Evolutionary conservation across 2,797 vertebrate genomes (phyloP).

Genomic region (Pelodytes ibericus): DNA sequence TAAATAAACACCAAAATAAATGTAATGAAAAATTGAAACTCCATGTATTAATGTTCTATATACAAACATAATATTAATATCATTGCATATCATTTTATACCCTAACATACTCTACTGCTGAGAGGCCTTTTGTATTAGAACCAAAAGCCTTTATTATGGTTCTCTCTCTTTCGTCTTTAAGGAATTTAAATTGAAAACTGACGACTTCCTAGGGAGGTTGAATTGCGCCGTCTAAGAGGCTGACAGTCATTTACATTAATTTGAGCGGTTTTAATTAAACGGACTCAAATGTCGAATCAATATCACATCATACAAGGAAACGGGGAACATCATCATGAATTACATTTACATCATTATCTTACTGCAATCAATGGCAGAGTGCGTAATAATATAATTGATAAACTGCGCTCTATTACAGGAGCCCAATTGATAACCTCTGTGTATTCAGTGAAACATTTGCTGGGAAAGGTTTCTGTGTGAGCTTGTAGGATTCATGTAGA

Average conservation of each 20-base stretch:
- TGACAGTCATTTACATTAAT: neutral
- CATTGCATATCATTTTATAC: too few relatives aligned
- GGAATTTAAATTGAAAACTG: neutral
- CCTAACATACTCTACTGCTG: too few relatives aligned
- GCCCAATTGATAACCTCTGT: neutral
- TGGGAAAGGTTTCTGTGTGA: neutral
- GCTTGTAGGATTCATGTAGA: neutral
- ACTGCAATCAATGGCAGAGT: slow-evolving; percentile 37
- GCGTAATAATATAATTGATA: slow-evolving; percentile 1
- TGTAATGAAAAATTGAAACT: too few relatives aligned
- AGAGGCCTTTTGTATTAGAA: too few relatives aligned
- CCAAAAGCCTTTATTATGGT: too few relatives aligned
- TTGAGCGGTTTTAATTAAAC: neutral
- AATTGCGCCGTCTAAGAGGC: neutral
- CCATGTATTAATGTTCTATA: too few relatives aligned
- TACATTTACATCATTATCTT: slow-evolving; percentile 48
- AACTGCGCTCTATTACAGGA: neutral
- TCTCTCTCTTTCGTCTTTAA: neutral
- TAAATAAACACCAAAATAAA: too few relatives aligned
- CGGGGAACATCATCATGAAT: slow-evolving; percentile 47
- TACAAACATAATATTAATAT: too few relatives aligned
- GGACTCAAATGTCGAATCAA: slow-evolving; percentile 16
- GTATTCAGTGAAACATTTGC: neutral
- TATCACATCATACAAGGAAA: slow-evolving; percentile 37
- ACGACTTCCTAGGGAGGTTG: neutral